Base-by-base conservation (phyloP, 2,113 vertebrate genomes). In the Pterocles burchelli region DNA sequence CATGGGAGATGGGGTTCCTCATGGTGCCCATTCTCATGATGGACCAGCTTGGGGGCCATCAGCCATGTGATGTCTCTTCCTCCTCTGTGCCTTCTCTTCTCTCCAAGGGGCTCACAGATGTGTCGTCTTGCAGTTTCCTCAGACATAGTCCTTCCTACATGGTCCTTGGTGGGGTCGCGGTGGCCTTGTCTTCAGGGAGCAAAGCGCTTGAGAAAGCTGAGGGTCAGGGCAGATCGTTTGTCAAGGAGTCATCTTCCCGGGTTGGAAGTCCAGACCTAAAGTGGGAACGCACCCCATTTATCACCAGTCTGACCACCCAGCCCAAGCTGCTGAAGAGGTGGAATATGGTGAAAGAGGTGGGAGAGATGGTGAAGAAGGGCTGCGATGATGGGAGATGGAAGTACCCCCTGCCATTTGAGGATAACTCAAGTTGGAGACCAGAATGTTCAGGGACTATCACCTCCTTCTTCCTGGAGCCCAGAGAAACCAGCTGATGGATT, bases 401-500 rank as follows among this genome's bases (percentile, higher is more conserved):
- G 9, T 22, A n/a, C 22, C 17, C 17, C 21, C 43, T 0, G 2
- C 49, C 48, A 17, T 11, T 1, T 31, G 28, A 34, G 19, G 31
- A 52, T 9, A 3, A 58, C 38, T 68, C 49, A 74, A 79, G 66
- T 9, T 52, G 55, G 38, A 88, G 49, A 52, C 28, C 15, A 52
- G 4, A 33, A 57, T 41, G 7, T 3, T 8, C 25, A n/a, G 45
- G 24, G 45, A 19, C 49, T 24, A 12, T 68, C 15, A 4, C 26
- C 62, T 91, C 19, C 55, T 65, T 49, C 46, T 82, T 66, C 57
- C 34, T 62, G 59, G 19, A 87, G 36, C 38, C 34, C 46, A 19
- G 61, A 63, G 43, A 43, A 73, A 24, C 25, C 1, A 1, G 4
- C 45, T 38, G 43, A 26, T 22, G 0, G 3, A 26, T 46, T 51